Conservation (phyloP, 2,888 invertebrate species). For the Limnephilus lunatus region DNA sequence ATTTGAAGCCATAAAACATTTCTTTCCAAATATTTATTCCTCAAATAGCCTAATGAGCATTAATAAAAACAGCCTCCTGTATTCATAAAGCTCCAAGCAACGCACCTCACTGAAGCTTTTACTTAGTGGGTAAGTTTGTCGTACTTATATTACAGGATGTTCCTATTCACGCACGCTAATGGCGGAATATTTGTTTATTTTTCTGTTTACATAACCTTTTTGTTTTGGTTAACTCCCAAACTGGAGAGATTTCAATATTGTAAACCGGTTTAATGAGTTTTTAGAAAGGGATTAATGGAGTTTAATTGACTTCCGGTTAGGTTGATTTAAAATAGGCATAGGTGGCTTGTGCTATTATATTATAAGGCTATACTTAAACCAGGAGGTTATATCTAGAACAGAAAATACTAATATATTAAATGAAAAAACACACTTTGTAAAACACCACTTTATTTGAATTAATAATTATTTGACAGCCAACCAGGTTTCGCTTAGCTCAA, state of each 20-base stretch:
- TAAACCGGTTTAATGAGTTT: conserved; percentile 11
- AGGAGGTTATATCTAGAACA: background rate
- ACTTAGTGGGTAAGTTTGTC: conserved; percentile 28
- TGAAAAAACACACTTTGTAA: too few species aligned
- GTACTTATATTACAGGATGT: conserved; percentile 21
- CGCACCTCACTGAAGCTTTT: conserved; percentile 21
- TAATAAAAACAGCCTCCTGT: background rate
- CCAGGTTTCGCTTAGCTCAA: too few species aligned
- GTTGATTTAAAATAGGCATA: background rate
- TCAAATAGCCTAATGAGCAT: background rate
- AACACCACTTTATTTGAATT: too few species aligned
- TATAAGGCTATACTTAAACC: background rate
- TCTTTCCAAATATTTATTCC: background rate
- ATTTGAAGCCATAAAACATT: background rate
- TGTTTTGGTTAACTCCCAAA: conserved; percentile 16
- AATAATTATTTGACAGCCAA: too few species aligned
- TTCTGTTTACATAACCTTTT: conserved; percentile 30
- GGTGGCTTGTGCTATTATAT: background rate
- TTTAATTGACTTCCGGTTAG: conserved; percentile 14
- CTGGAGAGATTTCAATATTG: conserved; percentile 9
- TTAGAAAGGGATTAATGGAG: background rate
- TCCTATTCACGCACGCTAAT: conserved; percentile 18
- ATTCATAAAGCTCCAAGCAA: conserved; percentile 5
- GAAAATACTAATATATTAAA: too few species aligned
- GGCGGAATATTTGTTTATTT: conserved; percentile 22